Evolutionary conservation across 2,888 invertebrate species (phyloP).

Genomic region (Megaustenia siamemsis): DNA sequence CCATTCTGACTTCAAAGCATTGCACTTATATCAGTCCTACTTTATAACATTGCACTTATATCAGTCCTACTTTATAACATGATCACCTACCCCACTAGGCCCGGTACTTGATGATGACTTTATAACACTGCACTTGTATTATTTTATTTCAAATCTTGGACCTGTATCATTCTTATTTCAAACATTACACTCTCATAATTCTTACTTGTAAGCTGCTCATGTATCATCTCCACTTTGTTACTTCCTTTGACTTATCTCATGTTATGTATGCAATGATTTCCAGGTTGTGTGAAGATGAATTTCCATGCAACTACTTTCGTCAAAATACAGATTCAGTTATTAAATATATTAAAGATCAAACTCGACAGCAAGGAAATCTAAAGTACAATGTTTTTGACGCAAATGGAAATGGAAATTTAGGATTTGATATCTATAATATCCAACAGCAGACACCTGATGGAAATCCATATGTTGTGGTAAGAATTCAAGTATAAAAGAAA

Average conservation of each 20-base stretch:
- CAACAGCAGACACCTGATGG: conserved; percentile 56
- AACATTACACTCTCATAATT: background rate
- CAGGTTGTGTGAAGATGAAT: conserved; percentile 61
- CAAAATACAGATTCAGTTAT: conserved; percentile 27
- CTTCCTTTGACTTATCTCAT: no score
- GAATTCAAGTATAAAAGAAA: no score
- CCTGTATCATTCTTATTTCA: background rate
- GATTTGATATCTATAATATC: conserved; percentile 69
- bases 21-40: no score
- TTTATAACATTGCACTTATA: no score
- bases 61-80: no score
- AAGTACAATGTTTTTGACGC: conserved; percentile 64
- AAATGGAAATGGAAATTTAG: conserved; percentile 71
- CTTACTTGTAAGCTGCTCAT: background rate
- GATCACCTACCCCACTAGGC: no score
- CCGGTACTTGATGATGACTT: no score
- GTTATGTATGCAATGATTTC: no score
- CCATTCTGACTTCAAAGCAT: no score
- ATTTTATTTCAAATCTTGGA: background rate
- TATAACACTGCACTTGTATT: no score
- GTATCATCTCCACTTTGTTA: background rate
- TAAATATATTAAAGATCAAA: conserved; percentile 45
- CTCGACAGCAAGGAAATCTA: conserved; percentile 13
- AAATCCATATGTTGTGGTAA: conserved; percentile 60
- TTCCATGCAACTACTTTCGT: conserved; percentile 64